These are phyloP conservation scores for Doris montereyensis DNA, from an alignment of 2,888 invertebrate genomes.

Conservation along the genomic window DNA sequence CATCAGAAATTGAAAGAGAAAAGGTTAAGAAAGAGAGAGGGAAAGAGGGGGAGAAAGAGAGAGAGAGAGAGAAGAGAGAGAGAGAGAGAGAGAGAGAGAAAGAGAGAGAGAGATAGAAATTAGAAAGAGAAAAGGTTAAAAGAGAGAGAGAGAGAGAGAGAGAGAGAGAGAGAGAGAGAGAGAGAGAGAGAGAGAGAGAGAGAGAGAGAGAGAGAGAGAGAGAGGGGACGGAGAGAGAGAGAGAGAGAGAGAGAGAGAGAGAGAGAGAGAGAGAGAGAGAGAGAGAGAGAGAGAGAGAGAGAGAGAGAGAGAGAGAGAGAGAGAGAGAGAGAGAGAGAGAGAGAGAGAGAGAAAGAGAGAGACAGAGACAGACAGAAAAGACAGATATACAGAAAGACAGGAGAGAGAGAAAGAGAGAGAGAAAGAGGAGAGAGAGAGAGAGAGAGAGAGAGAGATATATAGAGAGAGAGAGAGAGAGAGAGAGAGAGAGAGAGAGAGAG, in stretches of 20 bases:
- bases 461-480: constrained; percentile 31
- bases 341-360: background rate
- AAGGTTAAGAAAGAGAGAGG: no score
- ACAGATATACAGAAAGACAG: constrained; percentile 5
- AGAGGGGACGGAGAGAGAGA: background rate
- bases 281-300: constrained; percentile 10
- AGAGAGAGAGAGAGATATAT: constrained; percentile 10
- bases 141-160: background rate
- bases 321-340: constrained; percentile 13
- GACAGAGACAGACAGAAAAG: background rate
- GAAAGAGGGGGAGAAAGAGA: no score
- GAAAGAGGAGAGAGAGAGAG: constrained; percentile 16
- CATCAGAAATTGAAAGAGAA: no score
- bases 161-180: background rate
- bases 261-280: constrained; percentile 20
- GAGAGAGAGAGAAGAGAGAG: no score
- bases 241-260: constrained; percentile 11
- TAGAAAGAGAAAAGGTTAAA: no score
- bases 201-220: background rate
- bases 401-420: background rate
- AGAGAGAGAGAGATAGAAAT: no score
- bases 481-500: constrained; percentile 24
- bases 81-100: no score
- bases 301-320: constrained; percentile 27
- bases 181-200: background rate